Percentiles rank a stretch among this genome's conserved stretches.
Conservation (phyloP, 2,113 vertebrate genomes). For the Caloenas nicobarica region DNA sequence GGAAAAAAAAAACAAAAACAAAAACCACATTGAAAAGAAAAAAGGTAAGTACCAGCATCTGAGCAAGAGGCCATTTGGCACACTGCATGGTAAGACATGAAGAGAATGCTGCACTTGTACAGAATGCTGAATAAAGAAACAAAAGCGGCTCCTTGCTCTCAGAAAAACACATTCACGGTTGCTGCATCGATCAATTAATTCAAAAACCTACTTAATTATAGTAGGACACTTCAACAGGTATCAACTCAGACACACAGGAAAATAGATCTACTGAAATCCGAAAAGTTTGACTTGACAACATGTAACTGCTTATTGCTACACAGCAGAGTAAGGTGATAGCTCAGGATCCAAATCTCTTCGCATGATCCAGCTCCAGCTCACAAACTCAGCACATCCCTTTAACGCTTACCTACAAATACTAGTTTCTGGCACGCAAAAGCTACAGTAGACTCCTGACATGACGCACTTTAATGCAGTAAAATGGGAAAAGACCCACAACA, state of each 20-base stretch:
- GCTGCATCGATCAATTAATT: not conserved
- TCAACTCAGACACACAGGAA: not conserved
- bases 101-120: not conserved
- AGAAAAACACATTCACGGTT: not conserved
- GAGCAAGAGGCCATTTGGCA: not conserved
- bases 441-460: not conserved
- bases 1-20: not conserved
- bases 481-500: not conserved
- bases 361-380: not conserved
- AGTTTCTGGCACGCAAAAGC: not conserved
- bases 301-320: not conserved
- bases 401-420: not conserved
- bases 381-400: not conserved
- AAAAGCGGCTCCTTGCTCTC: not conserved
- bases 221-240: not conserved
- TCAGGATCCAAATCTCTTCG: not conserved
- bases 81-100: not conserved
- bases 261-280: not conserved
- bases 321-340: not conserved
- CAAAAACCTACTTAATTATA: not conserved
- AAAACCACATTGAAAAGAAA: not conserved
- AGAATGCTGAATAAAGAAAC: not conserved
- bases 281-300: not conserved
- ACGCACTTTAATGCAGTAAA: not conserved
- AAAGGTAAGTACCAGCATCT: not conserved